A percentile compares a stretch with the other conserved stretches of the same genome.
Evolutionary conservation across 2,888 invertebrate species (phyloP).

Genomic region (Acleris holmiana): DNA sequence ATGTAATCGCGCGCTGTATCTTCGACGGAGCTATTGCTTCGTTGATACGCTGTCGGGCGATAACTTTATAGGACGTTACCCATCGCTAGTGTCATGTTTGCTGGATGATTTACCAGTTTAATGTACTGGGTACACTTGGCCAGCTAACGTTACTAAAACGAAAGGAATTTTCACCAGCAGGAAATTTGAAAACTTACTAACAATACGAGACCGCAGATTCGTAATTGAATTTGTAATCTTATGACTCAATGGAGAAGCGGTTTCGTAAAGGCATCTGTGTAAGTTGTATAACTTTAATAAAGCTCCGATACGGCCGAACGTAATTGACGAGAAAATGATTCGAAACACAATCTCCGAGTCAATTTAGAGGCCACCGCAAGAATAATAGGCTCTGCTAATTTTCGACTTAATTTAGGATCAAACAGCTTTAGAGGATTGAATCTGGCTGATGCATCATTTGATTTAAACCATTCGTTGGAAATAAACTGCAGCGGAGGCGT

Average conservation of each 20-base stretch:
- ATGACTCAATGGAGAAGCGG: slow-evolving; percentile 24
- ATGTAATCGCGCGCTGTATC: slow-evolving; percentile 34
- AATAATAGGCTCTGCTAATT: slow-evolving; percentile 40
- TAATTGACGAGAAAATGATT: slow-evolving; percentile 51
- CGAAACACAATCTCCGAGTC: slow-evolving; percentile 45
- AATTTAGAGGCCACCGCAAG: slow-evolving; percentile 48
- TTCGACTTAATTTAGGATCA: slow-evolving; percentile 44
- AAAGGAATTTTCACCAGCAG: slow-evolving; percentile 19
- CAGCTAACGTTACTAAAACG: slow-evolving; percentile 8
- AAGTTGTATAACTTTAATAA: slow-evolving; percentile 39
- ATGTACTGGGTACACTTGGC: slow-evolving; percentile 42
- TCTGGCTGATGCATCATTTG: slow-evolving; percentile 60
- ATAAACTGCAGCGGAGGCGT: slow-evolving; percentile 69
- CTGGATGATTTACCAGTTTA: slow-evolving; percentile 53
- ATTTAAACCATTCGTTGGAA: slow-evolving; percentile 59
- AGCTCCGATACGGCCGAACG: slow-evolving; percentile 39
- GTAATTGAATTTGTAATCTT: slow-evolving; percentile 35
- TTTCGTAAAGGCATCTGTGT: slow-evolving; percentile 35
- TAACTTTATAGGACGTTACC: slow-evolving; percentile 54
- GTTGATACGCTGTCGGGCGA: slow-evolving; percentile 44
- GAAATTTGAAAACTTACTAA: slow-evolving; percentile 26
- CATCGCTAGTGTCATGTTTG: slow-evolving; percentile 49
- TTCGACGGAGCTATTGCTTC: slow-evolving; percentile 35
- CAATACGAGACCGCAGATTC: slow-evolving; percentile 34
- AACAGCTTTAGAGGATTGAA: slow-evolving; percentile 52